phyloP scores from a whole-genome alignment of 2,113 vertebrate genomes.

The Perognathus longimembris region DNA sequence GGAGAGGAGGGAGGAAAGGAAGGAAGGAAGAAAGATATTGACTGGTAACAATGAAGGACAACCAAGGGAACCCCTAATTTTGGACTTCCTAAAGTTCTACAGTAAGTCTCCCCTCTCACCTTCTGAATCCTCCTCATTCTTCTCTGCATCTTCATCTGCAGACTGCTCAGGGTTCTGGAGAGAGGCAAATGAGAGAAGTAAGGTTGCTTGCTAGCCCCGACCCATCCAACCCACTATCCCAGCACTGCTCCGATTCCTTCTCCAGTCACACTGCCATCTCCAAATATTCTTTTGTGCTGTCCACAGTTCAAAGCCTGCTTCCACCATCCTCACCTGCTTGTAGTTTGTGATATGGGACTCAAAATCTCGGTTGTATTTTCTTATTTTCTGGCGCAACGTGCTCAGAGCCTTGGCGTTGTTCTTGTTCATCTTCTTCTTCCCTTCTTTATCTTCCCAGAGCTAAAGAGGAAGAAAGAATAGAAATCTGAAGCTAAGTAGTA shows the following conservation, averaged over 20 bases:
- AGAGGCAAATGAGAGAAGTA: not conserved
- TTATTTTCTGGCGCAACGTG: constrained; percentile 94
- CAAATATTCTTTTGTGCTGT: not conserved
- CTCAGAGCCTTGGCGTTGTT: constrained; percentile 95
- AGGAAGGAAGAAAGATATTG: not conserved
- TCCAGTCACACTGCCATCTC: not conserved
- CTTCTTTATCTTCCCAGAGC: constrained; percentile 96
- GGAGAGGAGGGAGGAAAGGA: too few relatives aligned
- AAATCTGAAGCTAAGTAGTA: not conserved
- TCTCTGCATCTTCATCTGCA: constrained; percentile 94
- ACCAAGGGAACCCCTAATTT: not conserved
- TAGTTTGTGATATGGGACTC: constrained; percentile 91
- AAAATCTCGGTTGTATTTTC: constrained; percentile 95
- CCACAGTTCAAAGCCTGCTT: not conserved
- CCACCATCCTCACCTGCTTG: constrained; percentile 88
- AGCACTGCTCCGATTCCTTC: not conserved
- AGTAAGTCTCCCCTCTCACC: constrained; percentile 77
- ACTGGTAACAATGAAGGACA: not conserved
- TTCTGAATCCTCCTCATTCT: constrained; percentile 90
- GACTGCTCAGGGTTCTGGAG: constrained; percentile 93
- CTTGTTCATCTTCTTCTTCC: constrained; percentile 97
- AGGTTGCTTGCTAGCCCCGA: not conserved
- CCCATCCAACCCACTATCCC: not conserved
- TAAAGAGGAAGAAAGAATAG: constrained; percentile 60
- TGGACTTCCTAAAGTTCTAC: not conserved